Percentiles rank a stretch among this genome's conserved stretches.
These are phyloP conservation scores for Heliconius cydno DNA, from an alignment of 2,888 invertebrate genomes.

Conservation along the genomic window DNA sequence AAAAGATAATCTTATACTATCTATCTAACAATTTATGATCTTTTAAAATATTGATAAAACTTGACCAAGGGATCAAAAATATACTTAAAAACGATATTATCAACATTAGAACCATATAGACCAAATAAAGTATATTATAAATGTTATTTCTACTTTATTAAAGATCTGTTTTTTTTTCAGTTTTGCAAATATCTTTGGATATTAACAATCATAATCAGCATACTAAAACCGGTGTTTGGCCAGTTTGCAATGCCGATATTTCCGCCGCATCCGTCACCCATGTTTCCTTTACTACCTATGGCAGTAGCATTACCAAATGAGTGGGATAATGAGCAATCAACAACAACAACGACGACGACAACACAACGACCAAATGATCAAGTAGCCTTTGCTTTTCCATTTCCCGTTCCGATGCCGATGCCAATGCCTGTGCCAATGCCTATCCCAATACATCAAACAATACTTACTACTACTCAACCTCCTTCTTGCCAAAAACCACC, in stretches of 20 bases:
- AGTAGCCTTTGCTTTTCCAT: conserved; percentile 48
- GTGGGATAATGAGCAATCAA: not conserved
- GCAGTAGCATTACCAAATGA: conserved; percentile 24
- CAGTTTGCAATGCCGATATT: conserved; percentile 45
- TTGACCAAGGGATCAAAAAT: not conserved
- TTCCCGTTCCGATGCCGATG: conserved; percentile 40
- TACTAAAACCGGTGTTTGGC: conserved; percentile 33
- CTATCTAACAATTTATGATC: too few relatives aligned
- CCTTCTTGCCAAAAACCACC: conserved; percentile 46
- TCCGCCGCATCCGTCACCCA: conserved; percentile 38
- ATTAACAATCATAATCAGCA: conserved; percentile 41
- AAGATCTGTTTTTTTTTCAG: conserved; percentile 43
- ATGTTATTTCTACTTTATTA: not conserved
- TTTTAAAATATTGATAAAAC: not conserved
- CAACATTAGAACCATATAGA: too few relatives aligned
- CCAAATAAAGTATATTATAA: not conserved
- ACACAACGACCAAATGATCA: conserved; percentile 39
- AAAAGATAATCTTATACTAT: not conserved
- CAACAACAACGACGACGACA: conserved; percentile 40
- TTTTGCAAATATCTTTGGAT: conserved; percentile 48
- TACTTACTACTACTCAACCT: conserved; percentile 47
- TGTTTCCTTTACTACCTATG: conserved; percentile 33
- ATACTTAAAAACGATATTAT: not conserved
- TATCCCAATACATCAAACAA: conserved; percentile 5
- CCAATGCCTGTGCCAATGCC: conserved; percentile 10